Conservation (phyloP, 2,797 vertebrate genomes). For the Sebastes matsubarae region DNA sequence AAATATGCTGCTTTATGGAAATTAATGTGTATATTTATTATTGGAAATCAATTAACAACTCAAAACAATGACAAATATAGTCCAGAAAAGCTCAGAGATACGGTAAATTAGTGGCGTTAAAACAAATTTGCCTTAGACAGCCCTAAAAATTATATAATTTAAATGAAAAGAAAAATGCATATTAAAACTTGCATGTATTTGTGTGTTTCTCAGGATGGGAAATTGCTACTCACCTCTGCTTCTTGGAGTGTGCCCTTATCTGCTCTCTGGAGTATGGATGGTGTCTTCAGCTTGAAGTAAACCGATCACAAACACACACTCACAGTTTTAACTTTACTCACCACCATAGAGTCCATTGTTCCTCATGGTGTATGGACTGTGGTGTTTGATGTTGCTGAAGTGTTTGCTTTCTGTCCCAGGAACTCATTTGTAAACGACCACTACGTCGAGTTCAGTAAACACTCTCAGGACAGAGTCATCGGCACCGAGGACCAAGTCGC, state of each 20-base stretch:
- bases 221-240: slow-evolving; percentile 91
- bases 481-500: slow-evolving; percentile 97
- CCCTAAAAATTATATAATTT: background rate
- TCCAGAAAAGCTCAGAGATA: too few relatives aligned
- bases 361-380: background rate
- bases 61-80: too few relatives aligned
- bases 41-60: too few relatives aligned
- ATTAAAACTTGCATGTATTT: background rate
- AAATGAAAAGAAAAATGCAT: background rate
- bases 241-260: slow-evolving; percentile 94
- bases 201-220: slow-evolving; percentile 87
- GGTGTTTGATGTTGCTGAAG: background rate
- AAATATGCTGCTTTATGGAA: too few relatives aligned
- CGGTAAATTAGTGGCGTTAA: too few relatives aligned
- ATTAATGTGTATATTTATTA: too few relatives aligned
- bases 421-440: slow-evolving; percentile 95
- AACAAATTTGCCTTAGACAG: background rate
- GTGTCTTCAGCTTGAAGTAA: slow-evolving; percentile 95
- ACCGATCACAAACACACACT: slow-evolving; percentile 18
- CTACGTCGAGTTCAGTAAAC: slow-evolving; percentile 98
- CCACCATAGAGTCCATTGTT: background rate
- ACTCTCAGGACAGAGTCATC: slow-evolving; percentile 94
- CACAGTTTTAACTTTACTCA: background rate
- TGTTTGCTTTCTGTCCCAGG: slow-evolving; percentile 65
- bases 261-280: slow-evolving; percentile 94